A percentile compares a stretch with the other conserved stretches of the same genome.
phyloP scores from a whole-genome alignment of 2,888 invertebrate species.

The Meghimatium bilineatum region DNA sequence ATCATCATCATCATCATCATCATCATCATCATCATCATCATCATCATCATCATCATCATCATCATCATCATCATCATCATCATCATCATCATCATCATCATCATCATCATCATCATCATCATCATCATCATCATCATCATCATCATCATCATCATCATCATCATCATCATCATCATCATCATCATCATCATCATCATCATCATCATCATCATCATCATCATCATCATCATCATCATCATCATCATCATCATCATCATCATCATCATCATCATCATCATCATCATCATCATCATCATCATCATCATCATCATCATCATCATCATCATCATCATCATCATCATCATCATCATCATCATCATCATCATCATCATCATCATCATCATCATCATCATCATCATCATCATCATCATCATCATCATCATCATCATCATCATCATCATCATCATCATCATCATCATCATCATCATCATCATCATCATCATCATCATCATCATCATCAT shows the following conservation, averaged over 20 bases:
- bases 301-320: background rate
- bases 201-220: background rate
- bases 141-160: background rate
- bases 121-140: constrained; percentile 38
- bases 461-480: background rate
- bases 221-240: background rate
- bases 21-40: too few relatives aligned
- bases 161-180: background rate
- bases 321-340: background rate
- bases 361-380: constrained; percentile 47
- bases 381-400: constrained; percentile 18
- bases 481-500: constrained; percentile 33
- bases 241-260: background rate
- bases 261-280: constrained; percentile 3
- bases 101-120: constrained; percentile 32
- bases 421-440: too few relatives aligned
- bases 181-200: background rate
- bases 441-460: too few relatives aligned
- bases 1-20: constrained; percentile 11
- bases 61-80: too few relatives aligned
- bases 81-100: background rate
- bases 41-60: too few relatives aligned
- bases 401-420: too few relatives aligned
- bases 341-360: too few relatives aligned
- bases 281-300: background rate